These are phyloP conservation scores for Rhinoderma darwinii DNA, from an alignment of 2,113 vertebrate species.

Conservation along the genomic window DNA sequence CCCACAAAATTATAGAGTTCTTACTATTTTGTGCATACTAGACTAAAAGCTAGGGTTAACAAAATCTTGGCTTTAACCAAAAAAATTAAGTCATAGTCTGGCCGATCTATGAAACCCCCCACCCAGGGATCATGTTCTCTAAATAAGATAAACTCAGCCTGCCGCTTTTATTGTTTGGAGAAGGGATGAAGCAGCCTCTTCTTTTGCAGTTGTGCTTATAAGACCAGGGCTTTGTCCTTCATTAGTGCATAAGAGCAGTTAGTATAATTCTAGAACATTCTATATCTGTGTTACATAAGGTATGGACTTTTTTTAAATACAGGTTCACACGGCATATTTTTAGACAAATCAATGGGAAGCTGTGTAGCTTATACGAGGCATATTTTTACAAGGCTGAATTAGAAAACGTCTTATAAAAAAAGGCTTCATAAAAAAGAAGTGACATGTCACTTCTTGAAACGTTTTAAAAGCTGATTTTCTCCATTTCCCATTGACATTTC, in stretches of 20 bases:
- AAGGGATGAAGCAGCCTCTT: constrained; percentile 36
- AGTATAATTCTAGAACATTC: constrained; percentile 6
- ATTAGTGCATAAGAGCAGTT: neutral
- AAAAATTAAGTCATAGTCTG: constrained; percentile 58
- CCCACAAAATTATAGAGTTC: neutral
- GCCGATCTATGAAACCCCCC: constrained; percentile 52
- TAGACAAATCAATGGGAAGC: too few relatives aligned
- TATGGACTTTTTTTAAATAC: neutral
- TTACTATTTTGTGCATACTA: constrained; percentile 19
- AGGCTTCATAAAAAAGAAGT: too few relatives aligned
- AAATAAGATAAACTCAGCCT: constrained; percentile 57
- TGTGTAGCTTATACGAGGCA: too few relatives aligned
- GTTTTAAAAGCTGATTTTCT: too few relatives aligned
- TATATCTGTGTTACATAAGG: constrained; percentile 7
- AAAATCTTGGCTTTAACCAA: constrained; percentile 41
- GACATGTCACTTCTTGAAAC: too few relatives aligned
- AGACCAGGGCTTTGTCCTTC: neutral
- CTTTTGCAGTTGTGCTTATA: neutral
- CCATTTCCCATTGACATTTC: too few relatives aligned
- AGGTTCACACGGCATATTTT: too few relatives aligned
- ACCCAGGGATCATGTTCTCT: constrained; percentile 51
- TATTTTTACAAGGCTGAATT: too few relatives aligned
- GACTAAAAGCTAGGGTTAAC: constrained; percentile 47
- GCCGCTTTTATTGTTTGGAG: constrained; percentile 52
- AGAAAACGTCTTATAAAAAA: too few relatives aligned